Evolutionary conservation across 2,797 vertebrate genomes (phyloP).

Genomic region (Sebastes itinus): DNA sequence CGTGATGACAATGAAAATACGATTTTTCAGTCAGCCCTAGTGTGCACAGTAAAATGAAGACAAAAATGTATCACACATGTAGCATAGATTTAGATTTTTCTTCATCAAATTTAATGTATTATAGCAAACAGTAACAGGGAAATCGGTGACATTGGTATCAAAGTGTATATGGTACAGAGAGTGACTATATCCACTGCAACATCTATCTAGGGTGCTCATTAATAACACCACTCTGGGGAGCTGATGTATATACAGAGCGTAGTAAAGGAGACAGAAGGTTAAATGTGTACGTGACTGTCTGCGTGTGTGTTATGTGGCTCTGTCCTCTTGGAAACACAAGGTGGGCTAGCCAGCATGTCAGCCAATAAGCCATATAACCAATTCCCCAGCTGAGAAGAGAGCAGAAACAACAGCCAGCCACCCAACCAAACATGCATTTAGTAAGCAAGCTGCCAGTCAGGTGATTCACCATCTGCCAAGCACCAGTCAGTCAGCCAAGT

Average conservation of each 20-base stretch:
- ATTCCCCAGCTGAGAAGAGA: constrained; percentile 39
- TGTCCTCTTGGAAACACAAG: constrained; percentile 60
- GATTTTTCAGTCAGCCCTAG: too few species aligned
- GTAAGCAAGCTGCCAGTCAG: constrained; percentile 45
- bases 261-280: constrained; percentile 46
- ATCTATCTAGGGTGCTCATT: constrained; percentile 28
- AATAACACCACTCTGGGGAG: constrained; percentile 39
- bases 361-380: constrained; percentile 35
- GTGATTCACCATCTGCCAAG: constrained; percentile 56
- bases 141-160: not conserved
- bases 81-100: not conserved
- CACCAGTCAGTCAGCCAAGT: constrained; percentile 15
- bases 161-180: not conserved
- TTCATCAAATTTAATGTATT: not conserved
- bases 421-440: constrained; percentile 33
- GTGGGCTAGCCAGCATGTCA: constrained; percentile 39
- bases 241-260: constrained; percentile 15
- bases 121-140: not conserved
- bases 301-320: constrained; percentile 14
- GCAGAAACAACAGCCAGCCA: constrained; percentile 23
- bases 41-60: not conserved
- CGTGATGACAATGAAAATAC: too few species aligned
- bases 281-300: constrained; percentile 14
- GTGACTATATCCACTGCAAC: not conserved
- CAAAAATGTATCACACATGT: not conserved